A percentile compares a stretch with the other conserved stretches of the same genome.
Evolutionary conservation across 2,113 vertebrate species (phyloP).

Genomic region (Trochalopteron elliotii): DNA sequence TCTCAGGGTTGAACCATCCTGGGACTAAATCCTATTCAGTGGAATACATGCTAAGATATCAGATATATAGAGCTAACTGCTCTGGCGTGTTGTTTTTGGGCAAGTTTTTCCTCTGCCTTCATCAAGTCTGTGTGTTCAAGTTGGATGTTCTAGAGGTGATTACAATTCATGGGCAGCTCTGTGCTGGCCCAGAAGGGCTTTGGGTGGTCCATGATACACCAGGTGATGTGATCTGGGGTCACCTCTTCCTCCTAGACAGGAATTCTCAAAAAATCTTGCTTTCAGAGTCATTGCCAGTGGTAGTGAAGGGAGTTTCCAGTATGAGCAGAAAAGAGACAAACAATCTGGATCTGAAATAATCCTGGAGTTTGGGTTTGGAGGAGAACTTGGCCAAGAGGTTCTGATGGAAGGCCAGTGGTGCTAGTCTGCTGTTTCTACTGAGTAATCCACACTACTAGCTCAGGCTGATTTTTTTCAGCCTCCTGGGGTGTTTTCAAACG

Average conservation of each 20-base stretch:
- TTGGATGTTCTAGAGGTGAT: not conserved
- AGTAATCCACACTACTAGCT: not conserved
- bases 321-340: not conserved
- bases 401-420: not conserved
- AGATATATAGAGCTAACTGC: rapidly evolving
- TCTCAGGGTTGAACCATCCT: not conserved
- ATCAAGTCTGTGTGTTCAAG: not conserved
- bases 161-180: not conserved
- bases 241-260: not conserved
- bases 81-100: not conserved
- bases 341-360: not conserved
- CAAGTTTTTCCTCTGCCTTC: not conserved
- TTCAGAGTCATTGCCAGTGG: not conserved
- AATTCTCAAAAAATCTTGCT: not conserved
- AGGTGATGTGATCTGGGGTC: not conserved
- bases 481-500: not conserved
- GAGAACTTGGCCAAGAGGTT: not conserved
- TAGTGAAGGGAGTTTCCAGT: not conserved
- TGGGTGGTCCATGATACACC: not conserved
- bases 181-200: not conserved
- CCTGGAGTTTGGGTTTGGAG: not conserved
- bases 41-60: not conserved
- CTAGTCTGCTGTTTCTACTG: not conserved
- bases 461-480: not conserved
- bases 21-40: not conserved